A percentile compares a stretch with the other conserved stretches of the same genome.
Conservation (phyloP, 2,888 invertebrate genomes). For the Microplitis manilae region DNA sequence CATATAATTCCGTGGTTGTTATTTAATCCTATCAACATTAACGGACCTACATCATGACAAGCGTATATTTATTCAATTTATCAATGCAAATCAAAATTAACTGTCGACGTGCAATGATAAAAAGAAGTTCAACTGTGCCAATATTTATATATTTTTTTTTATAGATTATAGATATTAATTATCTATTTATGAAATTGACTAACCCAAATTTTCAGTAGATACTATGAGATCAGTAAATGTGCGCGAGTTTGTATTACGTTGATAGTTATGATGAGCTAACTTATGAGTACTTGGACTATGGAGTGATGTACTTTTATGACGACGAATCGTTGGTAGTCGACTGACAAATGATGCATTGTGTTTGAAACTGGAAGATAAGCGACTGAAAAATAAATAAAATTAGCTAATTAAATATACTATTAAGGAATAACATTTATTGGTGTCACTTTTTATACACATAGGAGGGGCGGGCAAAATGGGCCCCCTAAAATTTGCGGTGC, state of each 20-base stretch:
- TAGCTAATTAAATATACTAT: conserved; percentile 24
- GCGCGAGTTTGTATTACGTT: conserved; percentile 69
- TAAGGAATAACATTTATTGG: neutral
- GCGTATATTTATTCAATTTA: conserved; percentile 18
- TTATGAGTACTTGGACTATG: conserved; percentile 82
- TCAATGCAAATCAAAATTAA: neutral
- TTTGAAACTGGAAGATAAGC: conserved; percentile 88
- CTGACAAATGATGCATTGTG: conserved; percentile 95
- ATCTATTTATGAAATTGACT: conserved; percentile 39
- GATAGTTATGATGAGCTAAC: conserved; percentile 72
- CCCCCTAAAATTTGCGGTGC: no score
- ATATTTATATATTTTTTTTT: neutral
- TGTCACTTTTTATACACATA: neutral
- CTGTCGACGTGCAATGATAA: neutral
- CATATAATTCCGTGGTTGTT: conserved; percentile 55
- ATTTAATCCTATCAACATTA: conserved; percentile 50
- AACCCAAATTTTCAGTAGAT: conserved; percentile 84
- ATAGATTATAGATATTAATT: neutral
- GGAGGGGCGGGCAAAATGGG: no score
- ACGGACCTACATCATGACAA: conserved; percentile 36
- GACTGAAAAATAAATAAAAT: conserved; percentile 66
- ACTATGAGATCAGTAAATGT: conserved; percentile 82
- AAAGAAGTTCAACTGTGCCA: conserved; percentile 2
- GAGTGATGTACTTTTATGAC: conserved; percentile 85
- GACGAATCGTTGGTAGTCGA: conserved; percentile 88